These are phyloP conservation scores for Sipunculus nudus DNA, from an alignment of 2,888 invertebrate genomes.

Conservation along the genomic window DNA sequence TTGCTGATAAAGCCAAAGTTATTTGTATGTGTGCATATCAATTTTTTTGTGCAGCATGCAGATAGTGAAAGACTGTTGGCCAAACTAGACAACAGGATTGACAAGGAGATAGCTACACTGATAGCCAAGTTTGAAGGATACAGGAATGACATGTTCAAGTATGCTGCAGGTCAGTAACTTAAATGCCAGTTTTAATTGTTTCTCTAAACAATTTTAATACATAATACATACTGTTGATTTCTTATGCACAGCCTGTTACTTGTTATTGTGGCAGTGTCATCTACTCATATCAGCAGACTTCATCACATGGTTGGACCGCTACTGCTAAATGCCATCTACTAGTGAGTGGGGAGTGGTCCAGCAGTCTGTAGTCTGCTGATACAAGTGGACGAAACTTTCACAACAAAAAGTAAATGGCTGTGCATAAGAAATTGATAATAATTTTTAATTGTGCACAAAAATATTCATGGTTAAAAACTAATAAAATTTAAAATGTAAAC, in stretches of 20 bases:
- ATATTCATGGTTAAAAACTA: no score
- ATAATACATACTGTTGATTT: neutral
- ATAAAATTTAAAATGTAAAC: no score
- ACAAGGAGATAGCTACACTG: constrained; percentile 60
- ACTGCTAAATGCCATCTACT: no score
- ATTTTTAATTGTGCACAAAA: no score
- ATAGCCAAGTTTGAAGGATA: constrained; percentile 61
- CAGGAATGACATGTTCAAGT: constrained; percentile 62
- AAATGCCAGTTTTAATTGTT: neutral
- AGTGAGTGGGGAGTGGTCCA: no score
- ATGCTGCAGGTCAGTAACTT: constrained; percentile 54
- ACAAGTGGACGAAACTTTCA: no score
- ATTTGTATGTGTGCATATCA: no score
- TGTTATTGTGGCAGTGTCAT: neutral
- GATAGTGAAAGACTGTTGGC: constrained; percentile 51
- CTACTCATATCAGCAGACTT: neutral
- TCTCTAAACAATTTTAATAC: neutral
- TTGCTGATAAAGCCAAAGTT: no score
- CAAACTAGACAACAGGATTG: constrained; percentile 59
- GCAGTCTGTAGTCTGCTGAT: no score
- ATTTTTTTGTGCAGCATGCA: constrained; percentile 52
- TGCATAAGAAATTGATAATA: no score
- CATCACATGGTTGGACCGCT: neutral
- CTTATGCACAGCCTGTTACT: no score
- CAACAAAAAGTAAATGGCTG: no score